These are phyloP conservation scores for Coendou prehensilis DNA, from an alignment of 2,797 vertebrate genomes.

Conservation along the genomic window DNA sequence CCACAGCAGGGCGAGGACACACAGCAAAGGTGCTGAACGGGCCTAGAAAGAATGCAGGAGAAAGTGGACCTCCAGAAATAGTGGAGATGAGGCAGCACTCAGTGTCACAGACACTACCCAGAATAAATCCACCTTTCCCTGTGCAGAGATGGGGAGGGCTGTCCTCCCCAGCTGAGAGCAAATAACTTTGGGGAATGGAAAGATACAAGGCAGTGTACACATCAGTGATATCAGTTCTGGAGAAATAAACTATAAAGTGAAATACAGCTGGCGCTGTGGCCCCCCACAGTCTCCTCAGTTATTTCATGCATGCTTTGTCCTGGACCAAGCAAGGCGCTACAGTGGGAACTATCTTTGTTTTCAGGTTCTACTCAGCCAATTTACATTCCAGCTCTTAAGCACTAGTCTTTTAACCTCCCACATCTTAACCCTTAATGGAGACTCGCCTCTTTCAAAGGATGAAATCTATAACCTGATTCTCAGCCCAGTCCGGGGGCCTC, in stretches of 20 bases:
- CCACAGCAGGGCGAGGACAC: neutral
- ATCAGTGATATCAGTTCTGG: neutral
- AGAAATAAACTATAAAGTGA: neutral
- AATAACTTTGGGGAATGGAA: neutral
- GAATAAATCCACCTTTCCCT: neutral
- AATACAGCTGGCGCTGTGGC: neutral
- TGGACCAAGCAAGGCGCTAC: neutral
- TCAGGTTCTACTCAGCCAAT: neutral
- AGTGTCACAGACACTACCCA: neutral
- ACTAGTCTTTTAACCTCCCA: conserved; percentile 50
- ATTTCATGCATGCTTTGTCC: neutral
- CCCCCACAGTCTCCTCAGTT: neutral
- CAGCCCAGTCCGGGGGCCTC: conserved; percentile 20
- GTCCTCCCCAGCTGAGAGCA: neutral
- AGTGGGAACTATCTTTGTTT: conserved; percentile 7
- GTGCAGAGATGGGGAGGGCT: neutral
- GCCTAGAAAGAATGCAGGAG: neutral
- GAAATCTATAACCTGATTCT: conserved; percentile 23
- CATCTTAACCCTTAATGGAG: conserved; percentile 65
- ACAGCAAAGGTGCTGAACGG: neutral
- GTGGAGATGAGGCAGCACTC: neutral
- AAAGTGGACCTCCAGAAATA: neutral
- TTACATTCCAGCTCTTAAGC: neutral
- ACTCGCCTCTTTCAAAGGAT: conserved; percentile 58
- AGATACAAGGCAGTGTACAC: neutral